Percentiles rank a stretch among this genome's conserved stretches.
These are phyloP conservation scores for Jaculus jaculus DNA, from an alignment of 2,113 vertebrate species.

Conservation along the genomic window DNA sequence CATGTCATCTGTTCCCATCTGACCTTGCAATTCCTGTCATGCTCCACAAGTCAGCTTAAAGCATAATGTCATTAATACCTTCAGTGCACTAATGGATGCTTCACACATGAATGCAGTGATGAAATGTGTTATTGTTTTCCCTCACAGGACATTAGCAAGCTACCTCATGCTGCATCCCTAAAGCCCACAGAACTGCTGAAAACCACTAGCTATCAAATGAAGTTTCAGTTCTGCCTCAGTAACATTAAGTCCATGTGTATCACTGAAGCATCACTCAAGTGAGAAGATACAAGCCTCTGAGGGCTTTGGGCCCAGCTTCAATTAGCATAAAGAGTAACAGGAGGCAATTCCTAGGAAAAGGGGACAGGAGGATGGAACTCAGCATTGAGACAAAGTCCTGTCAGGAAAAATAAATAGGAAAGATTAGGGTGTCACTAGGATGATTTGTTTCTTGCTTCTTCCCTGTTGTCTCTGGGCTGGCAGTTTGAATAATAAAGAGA, in stretches of 20 bases:
- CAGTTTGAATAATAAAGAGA: slow-evolving; percentile 81
- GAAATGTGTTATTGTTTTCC: slow-evolving; percentile 91
- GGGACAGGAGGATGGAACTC: not conserved
- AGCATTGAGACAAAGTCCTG: slow-evolving; percentile 81
- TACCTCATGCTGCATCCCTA: slow-evolving; percentile 82
- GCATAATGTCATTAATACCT: slow-evolving; percentile 90
- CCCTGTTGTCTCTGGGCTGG: slow-evolving; percentile 81
- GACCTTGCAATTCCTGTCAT: slow-evolving; percentile 90
- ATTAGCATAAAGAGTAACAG: slow-evolving; percentile 87
- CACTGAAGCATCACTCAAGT: slow-evolving; percentile 88
- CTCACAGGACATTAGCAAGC: slow-evolving; percentile 90
- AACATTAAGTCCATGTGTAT: slow-evolving; percentile 92
- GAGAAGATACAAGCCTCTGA: slow-evolving; percentile 87
- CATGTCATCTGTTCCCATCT: slow-evolving; percentile 88
- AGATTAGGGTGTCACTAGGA: slow-evolving; percentile 78
- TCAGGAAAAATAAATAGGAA: slow-evolving; percentile 82
- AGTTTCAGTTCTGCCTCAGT: slow-evolving; percentile 88
- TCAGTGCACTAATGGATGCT: slow-evolving; percentile 88
- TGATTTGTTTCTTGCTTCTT: slow-evolving; percentile 83
- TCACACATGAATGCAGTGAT: slow-evolving; percentile 90
- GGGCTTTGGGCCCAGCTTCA: slow-evolving; percentile 84
- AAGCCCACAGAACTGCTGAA: slow-evolving; percentile 84
- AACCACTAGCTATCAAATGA: slow-evolving; percentile 90
- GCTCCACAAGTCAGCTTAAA: slow-evolving; percentile 89
- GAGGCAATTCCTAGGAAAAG: slow-evolving; percentile 76